These are phyloP conservation scores for Hyles vespertilio DNA, from an alignment of 1,140 invertebrate species.

Conservation along the genomic window DNA sequence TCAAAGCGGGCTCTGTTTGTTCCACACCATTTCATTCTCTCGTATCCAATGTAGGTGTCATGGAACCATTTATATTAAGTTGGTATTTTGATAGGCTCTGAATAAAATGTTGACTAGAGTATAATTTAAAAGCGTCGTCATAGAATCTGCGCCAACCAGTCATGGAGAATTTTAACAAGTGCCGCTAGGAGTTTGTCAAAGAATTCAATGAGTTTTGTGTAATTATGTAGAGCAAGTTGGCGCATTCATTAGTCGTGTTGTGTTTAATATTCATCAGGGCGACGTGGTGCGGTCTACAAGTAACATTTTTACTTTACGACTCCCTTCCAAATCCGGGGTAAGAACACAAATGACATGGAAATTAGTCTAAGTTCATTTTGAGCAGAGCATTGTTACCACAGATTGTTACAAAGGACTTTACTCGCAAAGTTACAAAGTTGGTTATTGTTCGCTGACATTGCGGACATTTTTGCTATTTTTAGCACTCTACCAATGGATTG, in stretches of 20 bases:
- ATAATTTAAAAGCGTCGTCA: not conserved
- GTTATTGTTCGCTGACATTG: slow-evolving; percentile 18
- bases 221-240: slow-evolving; percentile 52
- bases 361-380: slow-evolving; percentile 39
- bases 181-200: slow-evolving; percentile 30
- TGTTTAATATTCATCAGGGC: slow-evolving; percentile 57
- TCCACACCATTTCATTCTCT: no score
- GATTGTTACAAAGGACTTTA: slow-evolving; percentile 14
- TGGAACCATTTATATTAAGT: not conserved
- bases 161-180: slow-evolving; percentile 44
- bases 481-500: no score
- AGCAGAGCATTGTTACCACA: slow-evolving; percentile 16
- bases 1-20: not conserved
- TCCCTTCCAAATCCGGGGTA: slow-evolving; percentile 24
- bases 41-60: no score
- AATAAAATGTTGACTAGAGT: not conserved
- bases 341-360: slow-evolving; percentile 44
- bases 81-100: not conserved
- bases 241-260: slow-evolving; percentile 42
- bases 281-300: slow-evolving; percentile 28
- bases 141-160: slow-evolving; percentile 7
- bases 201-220: slow-evolving; percentile 52
- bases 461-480: not conserved
- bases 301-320: slow-evolving; percentile 40
- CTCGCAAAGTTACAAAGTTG: slow-evolving; percentile 18